Base-by-base conservation (phyloP, 2,113 vertebrate genomes). In the Triplophysa dalaica region DNA sequence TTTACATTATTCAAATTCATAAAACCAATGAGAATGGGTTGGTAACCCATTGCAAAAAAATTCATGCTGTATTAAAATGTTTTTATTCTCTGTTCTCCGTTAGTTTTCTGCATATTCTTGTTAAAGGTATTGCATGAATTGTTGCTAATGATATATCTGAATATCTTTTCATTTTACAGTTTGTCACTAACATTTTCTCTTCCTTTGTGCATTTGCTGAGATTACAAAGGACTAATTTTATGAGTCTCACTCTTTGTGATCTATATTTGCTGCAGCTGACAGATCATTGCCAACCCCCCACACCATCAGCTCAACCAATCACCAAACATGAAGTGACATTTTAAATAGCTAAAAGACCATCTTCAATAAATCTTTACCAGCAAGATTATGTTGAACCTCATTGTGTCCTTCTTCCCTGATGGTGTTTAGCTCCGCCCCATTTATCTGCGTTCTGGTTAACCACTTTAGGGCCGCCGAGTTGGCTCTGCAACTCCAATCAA, bases 401-500 rank as follows among this genome's bases (percentile, higher is more conserved):
- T 2, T 70, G 3, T 29, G 0, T 74, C 9, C 8, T 48, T 21
- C 45, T 14, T 72, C 29, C 29, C n/a, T 24, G 22, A 10, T 45
- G 26, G 38, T 69, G 9, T 75, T 48, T 26, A 62, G 78, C 80
- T 84, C 74, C 82, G 78, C 83, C 81, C 79, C 83, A 69, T 85
- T 90, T 88, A 79, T 84, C 78, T 81, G 79, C 2, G 62, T 68
- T 84, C 85, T 77, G 21, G 83, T 82, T 87, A 87, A 88, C 78
- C 83, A 83, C 76, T 88, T 88, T 87, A 85, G 84, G 26, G 8
- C 11, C 87, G 85, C 88, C 87, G 86, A 87, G 87, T 87, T 86
- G 85, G 84, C 79, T 60, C 77, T 80, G n/a, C 2, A 79, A 87
- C 86, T 79, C 81, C 89, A 88, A 91, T 88, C 81, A 90, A 89